A percentile compares a stretch with the other conserved stretches of the same genome.
Evolutionary conservation across 2,888 invertebrate genomes (phyloP).

Genomic region (Holacanthella duospinosa): DNA sequence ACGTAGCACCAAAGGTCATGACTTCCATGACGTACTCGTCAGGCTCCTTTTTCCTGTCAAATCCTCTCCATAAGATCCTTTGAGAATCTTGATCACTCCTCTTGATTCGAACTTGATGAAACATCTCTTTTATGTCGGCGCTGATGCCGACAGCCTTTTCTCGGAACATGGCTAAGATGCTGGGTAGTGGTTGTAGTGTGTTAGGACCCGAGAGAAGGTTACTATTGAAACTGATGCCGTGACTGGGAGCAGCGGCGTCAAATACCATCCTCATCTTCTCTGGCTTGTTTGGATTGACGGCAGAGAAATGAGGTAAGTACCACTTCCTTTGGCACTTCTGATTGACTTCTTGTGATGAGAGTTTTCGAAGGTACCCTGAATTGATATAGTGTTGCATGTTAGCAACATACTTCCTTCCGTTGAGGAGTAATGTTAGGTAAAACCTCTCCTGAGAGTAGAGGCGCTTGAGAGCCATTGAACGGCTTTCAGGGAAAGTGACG

Average conservation of each 20-base stretch:
- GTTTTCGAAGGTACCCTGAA: conserved; percentile 10
- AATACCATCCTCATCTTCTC: conserved; percentile 27
- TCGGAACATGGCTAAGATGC: conserved; percentile 17
- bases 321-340: neutral
- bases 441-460: conserved; percentile 9
- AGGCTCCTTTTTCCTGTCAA: neutral
- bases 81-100: no score
- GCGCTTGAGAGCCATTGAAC: neutral
- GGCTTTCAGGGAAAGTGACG: conserved; percentile 9
- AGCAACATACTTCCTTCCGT: neutral
- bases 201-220: conserved; percentile 19
- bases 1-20: conserved; percentile 19
- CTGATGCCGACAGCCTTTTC: conserved; percentile 10
- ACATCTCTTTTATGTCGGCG: no score
- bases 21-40: conserved; percentile 7
- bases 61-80: conserved; percentile 20
- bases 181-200: conserved; percentile 12
- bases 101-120: no score
- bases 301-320: conserved; percentile 29
- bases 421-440: conserved; percentile 6
- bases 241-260: conserved; percentile 19
- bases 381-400: conserved; percentile 10
- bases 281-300: conserved; percentile 24
- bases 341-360: neutral
- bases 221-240: conserved; percentile 21